These are phyloP conservation scores for Leptinotarsa juncta DNA, from an alignment of 2,888 invertebrate species.

Conservation along the genomic window DNA sequence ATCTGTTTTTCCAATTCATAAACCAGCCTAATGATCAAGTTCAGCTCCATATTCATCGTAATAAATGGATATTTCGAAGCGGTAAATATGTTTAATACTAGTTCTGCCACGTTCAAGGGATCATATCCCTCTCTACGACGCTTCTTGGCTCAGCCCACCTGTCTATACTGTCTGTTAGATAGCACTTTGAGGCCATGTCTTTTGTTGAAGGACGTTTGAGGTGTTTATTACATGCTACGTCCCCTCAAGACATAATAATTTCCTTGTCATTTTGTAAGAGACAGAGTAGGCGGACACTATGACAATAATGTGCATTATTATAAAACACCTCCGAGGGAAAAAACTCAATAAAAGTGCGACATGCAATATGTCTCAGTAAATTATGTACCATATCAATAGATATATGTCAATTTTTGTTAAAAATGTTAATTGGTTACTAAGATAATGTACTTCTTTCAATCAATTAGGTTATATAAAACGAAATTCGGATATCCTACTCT, in stretches of 20 bases:
- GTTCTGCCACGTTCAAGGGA: neutral
- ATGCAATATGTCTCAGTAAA: neutral
- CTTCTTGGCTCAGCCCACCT: slow-evolving; percentile 12
- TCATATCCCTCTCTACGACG: neutral
- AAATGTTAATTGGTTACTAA: neutral
- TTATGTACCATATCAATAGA: neutral
- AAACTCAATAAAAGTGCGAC: neutral
- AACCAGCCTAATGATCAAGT: no score
- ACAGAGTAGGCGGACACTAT: slow-evolving; percentile 22
- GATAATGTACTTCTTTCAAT: no score
- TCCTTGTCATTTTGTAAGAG: slow-evolving; percentile 1
- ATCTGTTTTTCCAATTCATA: no score
- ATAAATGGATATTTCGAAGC: neutral
- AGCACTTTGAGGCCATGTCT: slow-evolving; percentile 14
- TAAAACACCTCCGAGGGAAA: neutral
- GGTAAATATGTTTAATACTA: neutral
- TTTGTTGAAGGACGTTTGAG: slow-evolving; percentile 19
- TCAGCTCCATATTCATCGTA: neutral
- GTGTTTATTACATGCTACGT: slow-evolving; percentile 25
- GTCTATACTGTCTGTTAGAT: neutral
- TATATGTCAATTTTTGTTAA: neutral
- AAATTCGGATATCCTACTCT: no score
- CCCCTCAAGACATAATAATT: slow-evolving; percentile 20
- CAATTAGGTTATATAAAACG: no score
- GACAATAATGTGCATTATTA: slow-evolving; percentile 21